Base-by-base conservation (phyloP, 2,113 vertebrate genomes). In the Ramphastos sulfuratus region DNA sequence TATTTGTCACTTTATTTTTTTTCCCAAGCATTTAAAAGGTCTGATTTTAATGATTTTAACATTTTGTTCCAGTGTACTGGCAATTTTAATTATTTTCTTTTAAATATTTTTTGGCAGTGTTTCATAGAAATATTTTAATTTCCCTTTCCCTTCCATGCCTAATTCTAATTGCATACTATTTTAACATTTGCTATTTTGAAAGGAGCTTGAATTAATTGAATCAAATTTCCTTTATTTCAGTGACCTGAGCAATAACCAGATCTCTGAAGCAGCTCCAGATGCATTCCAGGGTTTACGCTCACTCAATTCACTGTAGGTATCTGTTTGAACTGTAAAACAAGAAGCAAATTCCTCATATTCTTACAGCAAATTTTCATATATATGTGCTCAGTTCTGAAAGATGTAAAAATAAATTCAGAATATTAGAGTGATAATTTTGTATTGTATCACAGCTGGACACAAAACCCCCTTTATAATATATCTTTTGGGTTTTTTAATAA, bases 171-270 rank as follows among this genome's bases (percentile, higher is more conserved):
- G 25, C 9, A 6, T 87, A 69, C 63, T 84, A 55, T 89, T 86
- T 67, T 83, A 69, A 69, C 7, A 0, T 60, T 77, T 46, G 31
- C 58, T 76, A 13, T 64, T 86, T 83, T 39, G 33, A 82, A 79
- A 77, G 63, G 46, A 46, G 6, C 8, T 91, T 94, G 19, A 86
- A 85, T 80, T 81, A 86, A 90, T 91, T 83, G 48, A 94, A 86
- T 75, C 21, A 63, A 79, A 81, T 70, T 30, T 85, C 12, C 7
- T 97, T 96, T 58, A 74, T 97, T 97, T 79, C 97, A 99, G 99
- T 94, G 99, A 99, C 97, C 97, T 99, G 94, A 99, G 99, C 94
- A 99, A 99, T 98, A 99, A 99, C 96, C 99, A 99, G 97, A 99
- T 99, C 94, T 99, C 99, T 27, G 99, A 99, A 96, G 95, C 99